These are phyloP conservation scores for Ctenosaura bakeri DNA, from an alignment of 2,797 vertebrate genomes.

Conservation along the genomic window DNA sequence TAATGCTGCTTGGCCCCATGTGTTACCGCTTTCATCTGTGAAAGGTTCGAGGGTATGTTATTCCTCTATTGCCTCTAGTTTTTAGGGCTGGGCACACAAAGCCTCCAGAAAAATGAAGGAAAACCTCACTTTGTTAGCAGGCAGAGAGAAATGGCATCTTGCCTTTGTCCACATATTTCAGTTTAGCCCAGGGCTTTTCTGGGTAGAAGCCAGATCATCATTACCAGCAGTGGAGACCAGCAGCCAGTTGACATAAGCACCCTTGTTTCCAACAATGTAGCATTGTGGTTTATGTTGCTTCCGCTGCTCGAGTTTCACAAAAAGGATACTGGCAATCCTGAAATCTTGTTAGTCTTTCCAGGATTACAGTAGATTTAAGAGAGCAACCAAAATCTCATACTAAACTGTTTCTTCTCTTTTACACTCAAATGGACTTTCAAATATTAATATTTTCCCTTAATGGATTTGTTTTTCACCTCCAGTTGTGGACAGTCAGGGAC, in stretches of 20 bases:
- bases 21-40: too few species aligned
- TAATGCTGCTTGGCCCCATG: too few species aligned
- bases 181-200: constrained; percentile 13
- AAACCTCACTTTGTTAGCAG: constrained; percentile 7
- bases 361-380: constrained; percentile 69
- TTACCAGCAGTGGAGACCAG: constrained; percentile 33
- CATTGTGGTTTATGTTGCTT: constrained; percentile 43
- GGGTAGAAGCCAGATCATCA: constrained; percentile 31
- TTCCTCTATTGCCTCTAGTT: constrained; percentile 36
- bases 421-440: constrained; percentile 73
- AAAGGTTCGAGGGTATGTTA: neutral
- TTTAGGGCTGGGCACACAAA: constrained; percentile 37
- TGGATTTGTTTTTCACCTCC: constrained; percentile 69
- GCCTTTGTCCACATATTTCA: neutral
- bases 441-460: constrained; percentile 77
- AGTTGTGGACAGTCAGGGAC: constrained; percentile 67
- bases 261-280: constrained; percentile 45
- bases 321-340: constrained; percentile 48
- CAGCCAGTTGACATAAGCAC: constrained; percentile 38
- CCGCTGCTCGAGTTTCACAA: constrained; percentile 54
- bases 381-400: constrained; percentile 49
- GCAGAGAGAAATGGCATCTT: neutral
- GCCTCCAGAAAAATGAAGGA: constrained; percentile 35
- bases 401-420: constrained; percentile 58
- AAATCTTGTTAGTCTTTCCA: constrained; percentile 66